Evolutionary conservation across 2,888 invertebrate species (phyloP), one percentile per base, ranked within the genome.

Genomic region (Lasioglossum zephyrum): DNA sequence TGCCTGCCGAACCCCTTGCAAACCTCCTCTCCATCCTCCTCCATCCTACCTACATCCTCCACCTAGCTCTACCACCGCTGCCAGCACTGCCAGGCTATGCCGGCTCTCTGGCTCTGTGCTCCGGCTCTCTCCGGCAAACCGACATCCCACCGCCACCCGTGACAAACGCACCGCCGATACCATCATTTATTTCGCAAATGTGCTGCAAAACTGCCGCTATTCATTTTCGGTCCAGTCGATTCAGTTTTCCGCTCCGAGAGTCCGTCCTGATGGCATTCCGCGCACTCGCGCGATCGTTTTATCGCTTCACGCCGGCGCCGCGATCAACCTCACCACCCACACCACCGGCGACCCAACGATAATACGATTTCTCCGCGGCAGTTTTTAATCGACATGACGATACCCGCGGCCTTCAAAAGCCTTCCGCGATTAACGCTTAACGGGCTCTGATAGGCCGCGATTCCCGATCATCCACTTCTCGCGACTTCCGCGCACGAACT

Each of bases 171-270:
- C 93, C 94, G 93, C 93, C 95, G 95, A 95, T 95, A 94, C 94
- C 95, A 94, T 95, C 95, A 95, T 95, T 95, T 95, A 95, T 95
- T 95, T 94, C 92, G 93, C 94, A 95, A 95, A 95, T 95, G 94
- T 93, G 94, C 93, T 93, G 94, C 95, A 95, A 95, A 95, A 95
- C 94, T 95, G 94, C 94, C 92, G 94, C 95, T 95, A 95, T 95
- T 95, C 95, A 95, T 95, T 95, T 95, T 94, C 94, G 93, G 93
- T 92, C 92, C 92, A 93, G 94, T 93, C 94, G 94, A 94, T 94
- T 94, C 94, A 94, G 94, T 94, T 94, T 94, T 93, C 93, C 93
- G 92, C 92, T 93, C 92, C 91, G 93, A 92, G 92, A 92, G 92
- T 92, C 91, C 87, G 88, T 87, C 82, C 84, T 82, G 90, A 89